phyloP scores from a whole-genome alignment of 2,888 invertebrate genomes.

The Tipula confusa region DNA sequence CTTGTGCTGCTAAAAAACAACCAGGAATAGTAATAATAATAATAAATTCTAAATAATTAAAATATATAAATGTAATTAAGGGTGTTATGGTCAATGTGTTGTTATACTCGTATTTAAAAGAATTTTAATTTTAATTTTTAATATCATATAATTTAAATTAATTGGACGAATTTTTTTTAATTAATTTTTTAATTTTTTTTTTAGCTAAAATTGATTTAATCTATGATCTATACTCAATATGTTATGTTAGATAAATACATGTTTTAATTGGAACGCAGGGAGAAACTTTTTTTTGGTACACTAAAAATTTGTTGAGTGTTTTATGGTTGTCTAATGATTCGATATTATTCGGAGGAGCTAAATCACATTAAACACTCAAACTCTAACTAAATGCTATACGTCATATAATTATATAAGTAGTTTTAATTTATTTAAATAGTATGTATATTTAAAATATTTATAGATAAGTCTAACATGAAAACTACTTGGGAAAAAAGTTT shows the following conservation, averaged over 20 bases:
- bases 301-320: neutral
- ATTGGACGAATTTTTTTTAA: neutral
- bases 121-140: neutral
- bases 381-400: no score
- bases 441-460: neutral
- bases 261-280: no score
- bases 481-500: neutral
- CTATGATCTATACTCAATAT: neutral
- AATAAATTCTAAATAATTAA: conserved; percentile 20
- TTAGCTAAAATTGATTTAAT: conserved; percentile 15
- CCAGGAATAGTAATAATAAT: neutral
- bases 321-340: no score
- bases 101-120: neutral
- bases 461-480: neutral
- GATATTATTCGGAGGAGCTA: neutral
- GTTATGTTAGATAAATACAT: no score
- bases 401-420: neutral
- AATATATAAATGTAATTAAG: conserved; percentile 20
- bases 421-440: conserved; percentile 8
- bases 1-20: neutral
- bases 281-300: neutral
- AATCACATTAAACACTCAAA: neutral
- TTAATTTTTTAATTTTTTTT: neutral
- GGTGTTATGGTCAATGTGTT: conserved; percentile 3
- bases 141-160: neutral